These are phyloP conservation scores for Rallus crepitans DNA, from an alignment of 2,797 vertebrate species.

Conservation along the genomic window DNA sequence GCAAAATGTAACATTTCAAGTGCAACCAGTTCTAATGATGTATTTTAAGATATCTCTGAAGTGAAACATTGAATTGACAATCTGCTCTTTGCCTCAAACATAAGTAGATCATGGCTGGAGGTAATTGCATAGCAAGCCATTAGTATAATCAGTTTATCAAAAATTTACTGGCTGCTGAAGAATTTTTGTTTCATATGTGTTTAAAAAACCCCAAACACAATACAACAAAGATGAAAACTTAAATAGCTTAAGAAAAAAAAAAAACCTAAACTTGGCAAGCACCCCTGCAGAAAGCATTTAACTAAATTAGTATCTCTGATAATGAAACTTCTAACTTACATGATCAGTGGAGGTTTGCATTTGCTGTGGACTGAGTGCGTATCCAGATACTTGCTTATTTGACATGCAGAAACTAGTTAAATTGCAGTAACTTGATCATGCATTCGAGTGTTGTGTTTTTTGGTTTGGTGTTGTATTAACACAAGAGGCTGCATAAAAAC, in stretches of 20 bases:
- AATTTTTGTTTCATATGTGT: background rate
- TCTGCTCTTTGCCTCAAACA: background rate
- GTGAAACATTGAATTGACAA: background rate
- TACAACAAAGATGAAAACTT: background rate
- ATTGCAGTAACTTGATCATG: background rate
- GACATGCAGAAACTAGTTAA: background rate
- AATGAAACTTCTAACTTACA: background rate
- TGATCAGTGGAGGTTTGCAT: background rate
- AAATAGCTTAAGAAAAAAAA: background rate
- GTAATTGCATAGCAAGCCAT: background rate
- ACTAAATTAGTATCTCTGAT: background rate
- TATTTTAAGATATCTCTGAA: background rate
- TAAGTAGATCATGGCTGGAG: constrained; percentile 1
- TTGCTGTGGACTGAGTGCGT: accelerated
- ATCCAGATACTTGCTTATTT: background rate
- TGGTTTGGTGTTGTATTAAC: background rate
- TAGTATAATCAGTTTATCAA: background rate
- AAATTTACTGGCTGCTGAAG: background rate
- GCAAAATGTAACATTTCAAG: background rate
- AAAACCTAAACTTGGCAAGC: background rate
- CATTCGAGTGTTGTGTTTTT: background rate
- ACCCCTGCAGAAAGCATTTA: background rate
- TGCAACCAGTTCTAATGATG: background rate
- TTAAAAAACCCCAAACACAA: background rate
- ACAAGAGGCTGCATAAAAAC: too few relatives aligned